Percentiles rank a stretch among this genome's conserved stretches.
Evolutionary conservation across 2,888 invertebrate genomes (phyloP).

Genomic region (Orgyia antiqua): DNA sequence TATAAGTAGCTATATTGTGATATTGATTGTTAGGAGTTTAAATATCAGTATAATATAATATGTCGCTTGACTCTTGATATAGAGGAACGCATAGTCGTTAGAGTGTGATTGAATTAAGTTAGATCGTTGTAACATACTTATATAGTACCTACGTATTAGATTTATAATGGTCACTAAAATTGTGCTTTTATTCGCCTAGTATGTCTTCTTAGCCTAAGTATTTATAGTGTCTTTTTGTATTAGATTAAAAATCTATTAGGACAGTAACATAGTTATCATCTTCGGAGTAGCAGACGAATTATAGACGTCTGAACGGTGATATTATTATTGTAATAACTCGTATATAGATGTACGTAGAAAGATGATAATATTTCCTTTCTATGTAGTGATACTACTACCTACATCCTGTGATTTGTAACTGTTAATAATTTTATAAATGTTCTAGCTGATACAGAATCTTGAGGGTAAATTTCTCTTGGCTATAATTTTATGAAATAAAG

Average conservation of each 20-base stretch:
- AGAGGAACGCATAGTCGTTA: slow-evolving; percentile 16
- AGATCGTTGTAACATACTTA: slow-evolving; percentile 16
- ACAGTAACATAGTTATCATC: slow-evolving; percentile 27
- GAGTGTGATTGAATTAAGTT: slow-evolving; percentile 22
- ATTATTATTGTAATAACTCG: slow-evolving; percentile 43
- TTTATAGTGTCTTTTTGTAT: slow-evolving; percentile 35
- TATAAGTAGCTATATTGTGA: slow-evolving; percentile 62
- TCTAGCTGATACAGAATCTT: slow-evolving; percentile 57
- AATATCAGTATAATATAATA: slow-evolving; percentile 35
- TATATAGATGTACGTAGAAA: slow-evolving; percentile 47
- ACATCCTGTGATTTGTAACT: slow-evolving; percentile 74
- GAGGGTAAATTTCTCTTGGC: slow-evolving; percentile 62
- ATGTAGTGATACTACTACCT: slow-evolving; percentile 48
- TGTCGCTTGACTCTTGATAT: slow-evolving; percentile 33
- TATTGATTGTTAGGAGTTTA: slow-evolving; percentile 60
- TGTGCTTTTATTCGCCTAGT: slow-evolving; percentile 53
- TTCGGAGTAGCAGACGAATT: slow-evolving; percentile 10
- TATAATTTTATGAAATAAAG: slow-evolving; percentile 71
- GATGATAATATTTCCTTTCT: slow-evolving; percentile 51
- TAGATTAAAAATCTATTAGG: slow-evolving; percentile 23
- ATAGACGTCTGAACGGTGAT: slow-evolving; percentile 56
- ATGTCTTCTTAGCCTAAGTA: slow-evolving; percentile 49
- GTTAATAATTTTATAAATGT: slow-evolving; percentile 70
- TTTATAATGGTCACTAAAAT: slow-evolving; percentile 23
- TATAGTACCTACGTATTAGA: slow-evolving; percentile 8